phyloP scores from a whole-genome alignment of 2,113 vertebrate species.

The Rynchops niger region DNA sequence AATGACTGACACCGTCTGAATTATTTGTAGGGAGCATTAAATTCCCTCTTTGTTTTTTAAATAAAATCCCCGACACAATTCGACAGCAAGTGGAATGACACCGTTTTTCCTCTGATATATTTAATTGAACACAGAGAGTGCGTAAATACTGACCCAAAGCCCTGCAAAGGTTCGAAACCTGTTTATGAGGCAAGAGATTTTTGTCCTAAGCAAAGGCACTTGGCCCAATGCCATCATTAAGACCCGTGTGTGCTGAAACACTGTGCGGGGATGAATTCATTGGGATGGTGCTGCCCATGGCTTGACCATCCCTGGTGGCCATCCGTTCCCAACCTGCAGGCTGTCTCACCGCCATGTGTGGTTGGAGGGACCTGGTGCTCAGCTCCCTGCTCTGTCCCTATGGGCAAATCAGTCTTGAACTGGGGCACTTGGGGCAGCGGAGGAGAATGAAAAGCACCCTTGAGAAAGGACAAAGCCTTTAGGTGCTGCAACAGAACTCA shows the following conservation, averaged over 20 bases:
- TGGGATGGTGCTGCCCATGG: background rate
- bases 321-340: background rate
- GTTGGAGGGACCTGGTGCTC: background rate
- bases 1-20: background rate
- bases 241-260: background rate
- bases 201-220: background rate
- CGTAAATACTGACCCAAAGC: background rate
- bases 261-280: background rate
- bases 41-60: background rate
- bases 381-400: background rate
- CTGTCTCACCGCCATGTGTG: accelerated
- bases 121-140: background rate
- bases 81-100: background rate
- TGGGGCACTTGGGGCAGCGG: no score
- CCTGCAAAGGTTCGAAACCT: background rate
- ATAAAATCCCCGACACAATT: background rate
- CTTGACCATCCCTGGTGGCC: background rate
- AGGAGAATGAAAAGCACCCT: background rate
- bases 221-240: background rate
- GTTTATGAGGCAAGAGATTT: background rate
- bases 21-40: background rate
- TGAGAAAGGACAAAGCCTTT: background rate
- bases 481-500: background rate
- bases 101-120: background rate
- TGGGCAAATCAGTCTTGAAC: background rate